Conservation (phyloP, 1,140 invertebrate species). For the Drosophila melanica region DNA sequence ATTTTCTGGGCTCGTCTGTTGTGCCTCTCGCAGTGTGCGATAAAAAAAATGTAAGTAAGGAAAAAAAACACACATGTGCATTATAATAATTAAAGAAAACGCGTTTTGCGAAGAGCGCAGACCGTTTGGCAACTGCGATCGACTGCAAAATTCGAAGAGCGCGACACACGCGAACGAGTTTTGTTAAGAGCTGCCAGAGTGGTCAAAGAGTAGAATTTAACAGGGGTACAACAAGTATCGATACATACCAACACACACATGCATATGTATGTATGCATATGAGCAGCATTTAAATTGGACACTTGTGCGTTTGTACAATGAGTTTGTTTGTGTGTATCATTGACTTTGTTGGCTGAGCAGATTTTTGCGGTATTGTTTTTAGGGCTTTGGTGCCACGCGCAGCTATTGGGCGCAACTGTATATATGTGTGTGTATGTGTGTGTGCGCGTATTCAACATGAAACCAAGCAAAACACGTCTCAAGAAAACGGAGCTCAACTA, state of each 20-base stretch:
- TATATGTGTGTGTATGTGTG: constrained; percentile 23
- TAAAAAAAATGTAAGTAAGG: constrained; percentile 39
- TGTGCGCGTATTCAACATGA: constrained; percentile 10
- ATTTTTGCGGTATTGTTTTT: constrained; percentile 55
- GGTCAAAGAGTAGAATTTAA: constrained; percentile 61
- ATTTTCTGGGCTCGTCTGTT: constrained; percentile 73
- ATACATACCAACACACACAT: constrained; percentile 24
- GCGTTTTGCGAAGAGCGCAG: constrained; percentile 28
- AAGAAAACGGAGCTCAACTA: constrained; percentile 2
- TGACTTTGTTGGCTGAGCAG: constrained; percentile 59
- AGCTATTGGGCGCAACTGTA: constrained; percentile 20
- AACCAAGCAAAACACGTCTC: constrained; percentile 24
- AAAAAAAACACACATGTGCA: constrained; percentile 15
- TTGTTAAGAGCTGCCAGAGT: constrained; percentile 41
- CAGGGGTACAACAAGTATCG: constrained; percentile 60
- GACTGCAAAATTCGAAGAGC: constrained; percentile 35
- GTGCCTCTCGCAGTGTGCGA: constrained; percentile 22
- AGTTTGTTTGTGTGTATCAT: constrained; percentile 32
- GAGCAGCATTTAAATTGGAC: constrained; percentile 60
- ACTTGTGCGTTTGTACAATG: constrained; percentile 34
- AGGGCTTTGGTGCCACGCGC: constrained; percentile 61
- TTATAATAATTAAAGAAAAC: constrained; percentile 20
- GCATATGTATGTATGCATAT: constrained; percentile 25
- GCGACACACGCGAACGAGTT: constrained; percentile 63
- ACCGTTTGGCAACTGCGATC: not conserved